phyloP scores from a whole-genome alignment of 1,140 invertebrate genomes.

The Panagrolaimus sp. region DNA sequence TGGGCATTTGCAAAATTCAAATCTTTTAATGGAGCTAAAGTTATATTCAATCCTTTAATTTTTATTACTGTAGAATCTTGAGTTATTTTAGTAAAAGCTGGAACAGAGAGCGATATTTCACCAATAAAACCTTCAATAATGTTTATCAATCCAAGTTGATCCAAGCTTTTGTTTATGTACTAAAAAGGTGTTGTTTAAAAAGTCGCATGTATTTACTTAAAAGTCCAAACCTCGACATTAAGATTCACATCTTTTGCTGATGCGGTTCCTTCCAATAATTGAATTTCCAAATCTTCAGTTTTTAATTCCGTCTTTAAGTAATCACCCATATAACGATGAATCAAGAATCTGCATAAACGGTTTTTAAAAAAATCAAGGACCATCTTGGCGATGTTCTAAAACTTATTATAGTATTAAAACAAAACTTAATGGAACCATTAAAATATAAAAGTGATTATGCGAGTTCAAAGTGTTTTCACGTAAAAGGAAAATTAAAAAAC shows the following conservation, averaged over 20 bases:
- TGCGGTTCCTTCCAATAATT: slow-evolving; percentile 36
- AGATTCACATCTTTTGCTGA: slow-evolving; percentile 35
- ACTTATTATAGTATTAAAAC: too few relatives aligned
- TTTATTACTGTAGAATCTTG: slow-evolving; percentile 37
- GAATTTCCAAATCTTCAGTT: slow-evolving; percentile 38
- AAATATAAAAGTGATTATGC: too few relatives aligned
- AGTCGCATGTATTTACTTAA: neutral
- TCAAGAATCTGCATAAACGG: slow-evolving; percentile 38
- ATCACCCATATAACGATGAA: slow-evolving; percentile 50
- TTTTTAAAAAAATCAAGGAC: too few relatives aligned
- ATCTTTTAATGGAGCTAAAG: slow-evolving; percentile 34
- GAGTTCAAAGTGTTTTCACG: too few relatives aligned
- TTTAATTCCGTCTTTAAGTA: slow-evolving; percentile 38
- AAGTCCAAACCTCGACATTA: slow-evolving; percentile 33
- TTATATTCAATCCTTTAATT: slow-evolving; percentile 37
- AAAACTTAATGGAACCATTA: too few relatives aligned
- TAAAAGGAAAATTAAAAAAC: too few relatives aligned
- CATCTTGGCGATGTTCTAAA: too few relatives aligned
- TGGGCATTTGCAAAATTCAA: slow-evolving; percentile 40
- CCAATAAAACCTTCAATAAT: slow-evolving; percentile 38
- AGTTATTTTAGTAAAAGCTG: slow-evolving; percentile 33
- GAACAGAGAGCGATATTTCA: slow-evolving; percentile 31
- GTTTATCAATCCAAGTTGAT: slow-evolving; percentile 26
- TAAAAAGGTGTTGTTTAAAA: slow-evolving; percentile 15
- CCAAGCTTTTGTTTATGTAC: slow-evolving; percentile 37